These are phyloP conservation scores for Pherbina coryleti DNA, from an alignment of 2,888 invertebrate species.

Conservation along the genomic window DNA sequence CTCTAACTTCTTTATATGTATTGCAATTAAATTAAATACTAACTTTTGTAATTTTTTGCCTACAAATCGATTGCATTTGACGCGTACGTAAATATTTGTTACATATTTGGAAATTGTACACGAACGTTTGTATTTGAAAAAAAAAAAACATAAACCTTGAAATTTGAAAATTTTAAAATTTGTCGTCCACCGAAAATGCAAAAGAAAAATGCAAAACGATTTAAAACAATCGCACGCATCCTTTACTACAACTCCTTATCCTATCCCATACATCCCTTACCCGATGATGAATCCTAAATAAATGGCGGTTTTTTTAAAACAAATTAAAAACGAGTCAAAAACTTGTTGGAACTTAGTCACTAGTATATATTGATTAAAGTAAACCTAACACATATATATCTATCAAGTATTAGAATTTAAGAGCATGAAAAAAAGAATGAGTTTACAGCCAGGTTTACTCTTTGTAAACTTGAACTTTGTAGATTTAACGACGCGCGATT, in stretches of 20 bases:
- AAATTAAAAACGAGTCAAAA: background rate
- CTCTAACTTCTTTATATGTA: slow-evolving; percentile 23
- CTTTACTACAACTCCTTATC: slow-evolving; percentile 66
- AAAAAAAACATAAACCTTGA: background rate
- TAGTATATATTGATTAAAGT: slow-evolving; percentile 1
- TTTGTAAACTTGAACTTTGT: background rate
- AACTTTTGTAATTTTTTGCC: slow-evolving; percentile 41
- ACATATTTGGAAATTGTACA: background rate
- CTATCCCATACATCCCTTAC: slow-evolving; percentile 62
- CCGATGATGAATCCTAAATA: slow-evolving; percentile 54
- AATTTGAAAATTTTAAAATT: slow-evolving; percentile 24
- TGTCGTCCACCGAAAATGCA: slow-evolving; percentile 55
- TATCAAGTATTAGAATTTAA: background rate
- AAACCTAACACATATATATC: background rate
- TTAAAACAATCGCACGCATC: slow-evolving; percentile 68
- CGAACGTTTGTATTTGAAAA: slow-evolving; percentile 14
- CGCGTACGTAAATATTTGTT: slow-evolving; percentile 6
- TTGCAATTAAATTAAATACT: slow-evolving; percentile 36
- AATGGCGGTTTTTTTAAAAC: slow-evolving; percentile 43
- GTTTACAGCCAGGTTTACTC: background rate
- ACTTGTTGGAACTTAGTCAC: background rate
- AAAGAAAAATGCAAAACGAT: slow-evolving; percentile 68
- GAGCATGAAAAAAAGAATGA: slow-evolving; percentile 19
- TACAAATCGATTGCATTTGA: slow-evolving; percentile 43
- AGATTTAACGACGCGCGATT: too few relatives aligned